These are phyloP conservation scores for Porites lobata DNA, from an alignment of 92 coral and sea anemone genomes.

Conservation along the genomic window DNA sequence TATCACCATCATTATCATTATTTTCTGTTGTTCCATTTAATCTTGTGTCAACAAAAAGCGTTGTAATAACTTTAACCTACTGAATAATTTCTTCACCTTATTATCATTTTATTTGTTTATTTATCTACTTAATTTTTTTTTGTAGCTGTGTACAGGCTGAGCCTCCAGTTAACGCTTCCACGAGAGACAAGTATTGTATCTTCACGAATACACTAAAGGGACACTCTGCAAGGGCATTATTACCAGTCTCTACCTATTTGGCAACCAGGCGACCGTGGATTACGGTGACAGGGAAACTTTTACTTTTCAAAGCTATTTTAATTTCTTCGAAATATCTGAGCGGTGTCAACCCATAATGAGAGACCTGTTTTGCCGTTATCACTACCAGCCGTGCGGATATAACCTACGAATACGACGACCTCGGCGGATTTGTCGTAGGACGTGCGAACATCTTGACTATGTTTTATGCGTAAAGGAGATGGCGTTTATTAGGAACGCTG, in stretches of 20 bases:
- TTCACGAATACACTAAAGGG: not conserved
- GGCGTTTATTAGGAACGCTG: not conserved
- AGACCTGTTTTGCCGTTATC: constrained; percentile 28
- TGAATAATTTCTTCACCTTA: too few relatives aligned
- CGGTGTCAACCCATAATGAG: not conserved
- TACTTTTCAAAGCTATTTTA: not conserved
- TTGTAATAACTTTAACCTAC: too few relatives aligned
- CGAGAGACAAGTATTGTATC: not conserved
- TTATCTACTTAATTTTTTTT: not conserved
- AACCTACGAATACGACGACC: not conserved
- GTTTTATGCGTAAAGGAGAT: constrained; percentile 1
- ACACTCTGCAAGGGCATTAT: not conserved
- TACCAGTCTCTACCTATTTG: constrained; percentile 13
- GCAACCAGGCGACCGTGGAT: not conserved
- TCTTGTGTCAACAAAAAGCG: too few relatives aligned
- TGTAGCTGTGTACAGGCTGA: constrained; percentile 11
- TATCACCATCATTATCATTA: too few relatives aligned
- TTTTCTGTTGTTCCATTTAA: too few relatives aligned
- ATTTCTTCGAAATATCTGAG: not conserved
- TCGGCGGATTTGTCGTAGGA: constrained; percentile 17
- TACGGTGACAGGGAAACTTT: constrained; percentile 9
- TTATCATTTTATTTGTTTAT: too few relatives aligned
- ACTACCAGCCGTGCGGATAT: constrained; percentile 27
- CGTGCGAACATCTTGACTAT: not conserved
- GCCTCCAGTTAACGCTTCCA: not conserved